Conservation (phyloP, 2,113 vertebrate genomes). For the Girardinichthys multiradiatus region DNA sequence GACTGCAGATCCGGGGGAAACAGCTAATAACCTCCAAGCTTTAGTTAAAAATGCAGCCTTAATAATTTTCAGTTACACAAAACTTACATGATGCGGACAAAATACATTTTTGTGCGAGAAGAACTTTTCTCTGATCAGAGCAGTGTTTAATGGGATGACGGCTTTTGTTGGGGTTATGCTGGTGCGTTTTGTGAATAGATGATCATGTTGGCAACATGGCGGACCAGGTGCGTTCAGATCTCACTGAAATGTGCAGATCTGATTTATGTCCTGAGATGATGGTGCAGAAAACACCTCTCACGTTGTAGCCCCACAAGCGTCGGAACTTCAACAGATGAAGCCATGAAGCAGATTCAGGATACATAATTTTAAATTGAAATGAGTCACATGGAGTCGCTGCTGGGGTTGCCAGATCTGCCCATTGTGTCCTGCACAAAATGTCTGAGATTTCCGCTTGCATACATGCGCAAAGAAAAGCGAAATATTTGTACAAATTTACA, state of each 20-base stretch:
- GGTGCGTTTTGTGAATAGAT: not conserved
- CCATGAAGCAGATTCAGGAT: not conserved
- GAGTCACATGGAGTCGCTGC: not conserved
- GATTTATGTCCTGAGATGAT: not conserved
- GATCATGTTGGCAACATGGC: conserved; percentile 61
- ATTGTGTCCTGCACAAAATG: conserved; percentile 8
- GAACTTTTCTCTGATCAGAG: not conserved
- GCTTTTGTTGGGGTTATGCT: not conserved
- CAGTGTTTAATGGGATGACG: not conserved
- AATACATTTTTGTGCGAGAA: not conserved
- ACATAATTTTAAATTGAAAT: not conserved
- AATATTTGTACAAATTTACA: too few relatives aligned
- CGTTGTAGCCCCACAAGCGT: too few relatives aligned
- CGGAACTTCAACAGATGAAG: not conserved
- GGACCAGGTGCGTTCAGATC: conserved; percentile 64
- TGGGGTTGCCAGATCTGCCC: conserved; percentile 28
- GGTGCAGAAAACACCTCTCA: not conserved
- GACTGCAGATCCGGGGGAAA: not conserved
- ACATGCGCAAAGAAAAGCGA: not conserved
- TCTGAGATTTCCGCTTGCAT: not conserved
- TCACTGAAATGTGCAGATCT: conserved; percentile 22
- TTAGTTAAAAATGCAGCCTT: not conserved
- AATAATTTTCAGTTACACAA: not conserved
- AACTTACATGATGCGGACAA: not conserved
- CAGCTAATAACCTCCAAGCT: not conserved